Evolutionary conservation across 1,140 invertebrate species (phyloP), one percentile per base, ranked within the genome.

Genomic region (Diabrotica virgifera): DNA sequence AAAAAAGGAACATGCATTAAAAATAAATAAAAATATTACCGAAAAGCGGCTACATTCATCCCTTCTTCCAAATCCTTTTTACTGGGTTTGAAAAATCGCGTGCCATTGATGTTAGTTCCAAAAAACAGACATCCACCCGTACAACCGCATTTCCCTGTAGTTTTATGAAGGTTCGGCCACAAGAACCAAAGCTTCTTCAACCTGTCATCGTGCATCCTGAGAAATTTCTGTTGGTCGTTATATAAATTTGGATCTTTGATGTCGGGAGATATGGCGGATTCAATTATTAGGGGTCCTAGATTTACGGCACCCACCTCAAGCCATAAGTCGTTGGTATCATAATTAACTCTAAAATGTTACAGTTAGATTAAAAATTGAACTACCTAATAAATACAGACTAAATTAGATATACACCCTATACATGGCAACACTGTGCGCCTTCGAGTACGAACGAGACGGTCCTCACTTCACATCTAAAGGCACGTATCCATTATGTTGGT

Each of bases 41-140:
- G 85, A 69, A 89, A 90, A 13, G 87, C 85, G 36, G 91, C 92
- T 60, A 94, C 86, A 71, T 95, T 95, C 36, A 90, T 85, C 4
- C 92, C 91, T 73, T 95, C 91, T 55, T 85, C 84, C 53, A 92
- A 80, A 80, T 95, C 93, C 56, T 88, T 86, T 35, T 86, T 84
- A 70, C 84, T 90, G 0, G 93, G 92, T 74, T 94, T 92, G 64
- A 97, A 94, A 77, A 97, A 96, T 69, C 86, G 87, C 13, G 87
- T 78, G 0, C 95, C 95, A 78, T 96, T 96, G 71, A 83, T 83
- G 77, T 95, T 95, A 53, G 84, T 89, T 5, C 95, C 96, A 79
- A 99, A 99, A 80, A 99, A 99, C 11, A 83, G 82, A 76, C 94
- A 98, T 0, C 95, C 95, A 4, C 97, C 97, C 52, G 93, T 90